These are phyloP conservation scores for Onthophagus sagittarius DNA, from an alignment of 2,888 invertebrate species.

Conservation along the genomic window DNA sequence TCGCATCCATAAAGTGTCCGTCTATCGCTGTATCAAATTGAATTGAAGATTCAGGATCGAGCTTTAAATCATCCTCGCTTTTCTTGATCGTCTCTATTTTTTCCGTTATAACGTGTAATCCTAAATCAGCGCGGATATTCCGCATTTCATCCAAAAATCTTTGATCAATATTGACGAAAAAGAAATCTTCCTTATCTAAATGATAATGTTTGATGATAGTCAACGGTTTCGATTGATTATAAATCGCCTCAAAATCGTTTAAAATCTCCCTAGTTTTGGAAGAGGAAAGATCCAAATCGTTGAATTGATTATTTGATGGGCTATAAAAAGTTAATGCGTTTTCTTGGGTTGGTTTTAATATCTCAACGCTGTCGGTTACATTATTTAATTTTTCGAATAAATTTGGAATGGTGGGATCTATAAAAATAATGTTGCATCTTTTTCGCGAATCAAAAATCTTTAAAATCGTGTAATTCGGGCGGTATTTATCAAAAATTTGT, in stretches of 20 bases:
- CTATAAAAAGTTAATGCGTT: neutral
- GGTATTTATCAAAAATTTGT: neutral
- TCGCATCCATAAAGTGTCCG: too few relatives aligned
- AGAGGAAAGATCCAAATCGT: neutral
- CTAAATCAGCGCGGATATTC: too few relatives aligned
- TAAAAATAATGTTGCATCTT: neutral
- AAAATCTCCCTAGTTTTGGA: neutral
- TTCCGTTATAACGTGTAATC: too few relatives aligned
- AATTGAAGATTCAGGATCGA: too few relatives aligned
- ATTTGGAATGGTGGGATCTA: neutral
- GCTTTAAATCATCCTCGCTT: too few relatives aligned
- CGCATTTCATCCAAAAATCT: neutral
- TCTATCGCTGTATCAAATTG: too few relatives aligned
- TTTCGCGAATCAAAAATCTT: neutral
- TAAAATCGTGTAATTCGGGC: neutral
- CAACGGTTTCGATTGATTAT: neutral
- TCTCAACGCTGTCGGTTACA: neutral
- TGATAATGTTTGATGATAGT: neutral
- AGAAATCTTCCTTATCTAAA: neutral
- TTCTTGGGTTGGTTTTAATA: neutral
- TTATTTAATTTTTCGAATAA: neutral
- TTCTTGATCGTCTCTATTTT: too few relatives aligned
- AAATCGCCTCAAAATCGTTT: neutral
- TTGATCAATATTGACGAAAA: neutral
- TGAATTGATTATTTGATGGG: neutral